Base-by-base conservation (phyloP, 92 coral and sea anemone species). In the Phenganax marumi region DNA sequence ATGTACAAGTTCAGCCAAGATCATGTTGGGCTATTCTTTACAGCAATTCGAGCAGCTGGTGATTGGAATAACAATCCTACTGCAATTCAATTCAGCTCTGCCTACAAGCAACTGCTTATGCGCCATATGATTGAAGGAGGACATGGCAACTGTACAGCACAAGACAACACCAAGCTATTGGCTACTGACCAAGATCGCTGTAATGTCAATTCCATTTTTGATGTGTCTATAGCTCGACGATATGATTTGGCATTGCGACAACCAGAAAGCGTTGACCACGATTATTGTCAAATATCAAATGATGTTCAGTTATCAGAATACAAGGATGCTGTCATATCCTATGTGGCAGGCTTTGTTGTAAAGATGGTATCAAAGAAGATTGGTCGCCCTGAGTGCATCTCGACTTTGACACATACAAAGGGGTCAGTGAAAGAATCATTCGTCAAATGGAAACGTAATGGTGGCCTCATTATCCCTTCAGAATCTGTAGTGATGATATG, bases 1-100 rank as follows among this genome's bases (percentile, higher is more conserved):
- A 68, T 46, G 16, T 68, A 68, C 25, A 68, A 68, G 25, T 24
- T 68, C 13, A 8, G 73, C 25, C 48, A 68, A 25, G 73, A 68
- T 12, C 73, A 68, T 24, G 16, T 68, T 16, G 73, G 21, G 51
- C 26, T 68, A 8, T 58, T 68, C 18, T 68, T 68, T 25, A 48
- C 49, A 25, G 47, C 73, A 9, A 46, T 68, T 7, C 73, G 73
- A 8, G 18, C 73, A 17, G 18, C 73, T 16, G 73, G 73, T 7
- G 73, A 48, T 13, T 68, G 73, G 73, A 68, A 68, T 24, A 68
- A 68, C 39, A 68, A 68, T 25, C 73, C 73, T 16, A 68, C 73
- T 13, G 18, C 73, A 68, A 25, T 10, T 7, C 73, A 68, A 0
- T 68, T 68, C 51, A 68, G 16, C n/a, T 18, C 73, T 25, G 73